Evolutionary conservation across 2,797 vertebrate genomes (phyloP), one percentile per base, ranked within the genome.

Genomic region (Protosalanx chinensis): DNA sequence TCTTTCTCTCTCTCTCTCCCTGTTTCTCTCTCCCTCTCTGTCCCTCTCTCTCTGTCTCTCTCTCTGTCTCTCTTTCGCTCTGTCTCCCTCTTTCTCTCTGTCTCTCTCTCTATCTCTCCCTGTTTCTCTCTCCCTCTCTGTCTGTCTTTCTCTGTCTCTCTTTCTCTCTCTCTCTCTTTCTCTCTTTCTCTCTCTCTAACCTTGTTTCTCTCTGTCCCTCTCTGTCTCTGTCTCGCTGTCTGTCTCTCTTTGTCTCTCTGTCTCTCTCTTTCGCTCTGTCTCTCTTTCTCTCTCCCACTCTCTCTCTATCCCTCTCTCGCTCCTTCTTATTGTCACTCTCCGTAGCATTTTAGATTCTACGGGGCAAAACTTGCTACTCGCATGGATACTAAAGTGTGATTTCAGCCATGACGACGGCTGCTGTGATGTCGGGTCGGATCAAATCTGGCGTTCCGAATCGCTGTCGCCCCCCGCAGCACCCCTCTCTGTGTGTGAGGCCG

Each of bases 341-440:
- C 6, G 59, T 53, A 67, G 12, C 33, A 27, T 68, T 70, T n/a
- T 49, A 56, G 4, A 32, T 32, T 20, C 46, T 63, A 12, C 12
- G n/a, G 58, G 62, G 65, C 37, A 73, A 58, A 20, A 32, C 58
- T 30, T 30, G 6, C 23, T 33, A 57, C n/a, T 63, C 68, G 49
- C 51, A 69, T 29, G 37, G 56, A 74, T 73, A 61, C 68, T 66
- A 70, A 8, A 46, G 68, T 5, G 23, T 4, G 46, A 56, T 61
- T 64, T 29, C 30, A 33, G 32, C 29, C 61, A 1, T 60, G 32
- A 49, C 61, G 33, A 29, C 70, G 13, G 66, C 29, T 76, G 23
- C 6, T 61, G 56, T 58, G 72, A 72, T 61, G 73, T 16, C 3
- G 64, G 37, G 27, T 56, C 33, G 16, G 59, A 73, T 57, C 27